Evolutionary conservation across 2,113 vertebrate species (phyloP).

Genomic region (Oreochromis niloticus): DNA sequence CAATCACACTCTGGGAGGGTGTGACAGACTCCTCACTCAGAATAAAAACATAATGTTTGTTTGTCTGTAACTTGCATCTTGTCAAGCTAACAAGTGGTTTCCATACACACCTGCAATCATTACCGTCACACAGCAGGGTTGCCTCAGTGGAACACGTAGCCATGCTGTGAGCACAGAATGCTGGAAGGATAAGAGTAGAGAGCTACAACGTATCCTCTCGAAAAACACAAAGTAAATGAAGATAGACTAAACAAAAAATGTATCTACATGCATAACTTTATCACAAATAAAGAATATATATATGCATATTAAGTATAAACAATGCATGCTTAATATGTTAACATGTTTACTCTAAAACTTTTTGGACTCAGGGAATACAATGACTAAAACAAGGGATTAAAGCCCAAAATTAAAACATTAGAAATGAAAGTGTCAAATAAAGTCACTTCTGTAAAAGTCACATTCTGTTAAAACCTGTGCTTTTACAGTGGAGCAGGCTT

Average conservation of each 20-base stretch:
- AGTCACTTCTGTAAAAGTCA: not conserved
- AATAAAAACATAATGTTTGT: conserved; percentile 29
- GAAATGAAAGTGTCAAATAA: not conserved
- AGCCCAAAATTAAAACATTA: not conserved
- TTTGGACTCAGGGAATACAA: not conserved
- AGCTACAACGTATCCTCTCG: conserved; percentile 1
- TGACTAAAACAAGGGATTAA: not conserved
- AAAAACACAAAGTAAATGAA: conserved; percentile 6
- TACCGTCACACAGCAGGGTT: conserved; percentile 44
- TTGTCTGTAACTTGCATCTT: conserved; percentile 30
- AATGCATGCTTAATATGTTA: not conserved
- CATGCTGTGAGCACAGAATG: conserved; percentile 51
- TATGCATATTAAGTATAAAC: not conserved
- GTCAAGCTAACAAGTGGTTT: conserved; percentile 61
- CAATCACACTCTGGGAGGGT: conserved; percentile 14
- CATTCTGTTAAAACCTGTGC: not conserved
- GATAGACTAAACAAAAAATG: not conserved
- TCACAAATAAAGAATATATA: not conserved
- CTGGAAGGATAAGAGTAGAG: conserved; percentile 26
- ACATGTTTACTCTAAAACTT: not conserved
- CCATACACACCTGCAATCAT: conserved; percentile 60
- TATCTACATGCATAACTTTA: not conserved
- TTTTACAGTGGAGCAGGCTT: not conserved
- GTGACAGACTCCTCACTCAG: conserved; percentile 26
- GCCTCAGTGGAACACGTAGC: conserved; percentile 39